Percentiles rank a stretch among this genome's conserved stretches.
phyloP scores from a whole-genome alignment of 2,113 vertebrate species.

The Ageneiosus marmoratus region DNA sequence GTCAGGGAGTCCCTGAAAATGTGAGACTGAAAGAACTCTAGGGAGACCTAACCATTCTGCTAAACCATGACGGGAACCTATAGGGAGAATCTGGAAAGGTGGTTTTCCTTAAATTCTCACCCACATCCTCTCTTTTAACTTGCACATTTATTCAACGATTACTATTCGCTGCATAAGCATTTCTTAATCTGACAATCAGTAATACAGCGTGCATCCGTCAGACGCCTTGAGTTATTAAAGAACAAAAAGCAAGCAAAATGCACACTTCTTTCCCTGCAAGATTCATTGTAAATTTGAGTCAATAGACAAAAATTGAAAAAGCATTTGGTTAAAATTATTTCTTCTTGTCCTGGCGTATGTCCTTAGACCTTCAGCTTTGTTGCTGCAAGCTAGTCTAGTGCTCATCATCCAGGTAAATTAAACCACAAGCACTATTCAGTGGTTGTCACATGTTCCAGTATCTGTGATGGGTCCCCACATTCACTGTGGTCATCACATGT shows the following conservation, averaged over 20 bases:
- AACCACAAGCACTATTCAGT: too few species aligned
- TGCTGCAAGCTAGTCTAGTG: too few species aligned
- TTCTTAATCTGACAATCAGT: neutral
- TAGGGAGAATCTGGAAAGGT: neutral
- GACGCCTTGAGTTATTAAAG: neutral
- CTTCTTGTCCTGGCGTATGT: too few species aligned
- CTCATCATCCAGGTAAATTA: too few species aligned
- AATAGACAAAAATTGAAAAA: too few species aligned
- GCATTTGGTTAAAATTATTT: too few species aligned
- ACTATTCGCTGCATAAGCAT: neutral
- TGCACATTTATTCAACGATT: neutral
- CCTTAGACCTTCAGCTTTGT: too few species aligned
- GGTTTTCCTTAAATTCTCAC: neutral
- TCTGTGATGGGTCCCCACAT: too few species aligned
- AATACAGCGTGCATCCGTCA: neutral
- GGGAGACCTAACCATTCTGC: neutral
- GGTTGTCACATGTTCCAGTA: too few species aligned
- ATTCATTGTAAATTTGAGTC: too few species aligned
- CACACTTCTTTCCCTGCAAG: neutral
- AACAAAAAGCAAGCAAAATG: neutral
- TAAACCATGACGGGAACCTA: neutral
- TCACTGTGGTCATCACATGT: too few species aligned
- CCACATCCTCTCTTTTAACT: neutral
- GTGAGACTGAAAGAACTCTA: neutral
- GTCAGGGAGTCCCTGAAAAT: constrained; percentile 9